Conservation (phyloP, 2,888 invertebrate species). For the Drosophila antonietae region DNA sequence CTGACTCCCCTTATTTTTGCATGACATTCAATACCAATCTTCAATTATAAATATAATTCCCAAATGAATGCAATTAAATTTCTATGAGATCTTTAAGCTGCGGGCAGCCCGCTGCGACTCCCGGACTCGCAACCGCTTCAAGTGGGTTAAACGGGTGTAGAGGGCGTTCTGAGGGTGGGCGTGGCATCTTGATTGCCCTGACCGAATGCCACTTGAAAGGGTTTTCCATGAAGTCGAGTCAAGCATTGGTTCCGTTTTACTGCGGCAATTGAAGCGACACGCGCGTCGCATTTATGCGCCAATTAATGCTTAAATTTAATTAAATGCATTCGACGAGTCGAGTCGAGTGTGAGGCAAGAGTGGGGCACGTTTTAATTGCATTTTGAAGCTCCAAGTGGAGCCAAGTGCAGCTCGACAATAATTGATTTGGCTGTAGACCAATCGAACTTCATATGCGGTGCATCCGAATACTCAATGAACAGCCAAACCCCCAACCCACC, state of each 20-base stretch:
- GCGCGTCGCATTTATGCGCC: conserved; percentile 68
- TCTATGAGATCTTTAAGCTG: conserved; percentile 56
- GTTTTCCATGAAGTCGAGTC: conserved; percentile 32
- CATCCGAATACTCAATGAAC: neutral
- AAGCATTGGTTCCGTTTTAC: conserved; percentile 9
- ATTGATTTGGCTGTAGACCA: conserved; percentile 52
- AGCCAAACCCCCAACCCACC: no score
- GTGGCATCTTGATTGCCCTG: conserved; percentile 46
- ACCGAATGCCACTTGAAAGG: conserved; percentile 70
- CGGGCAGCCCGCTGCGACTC: conserved; percentile 52
- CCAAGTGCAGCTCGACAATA: conserved; percentile 34
- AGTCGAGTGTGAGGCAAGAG: conserved; percentile 6
- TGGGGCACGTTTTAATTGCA: conserved; percentile 46
- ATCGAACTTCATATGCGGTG: conserved; percentile 1
- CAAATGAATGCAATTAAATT: conserved; percentile 64
- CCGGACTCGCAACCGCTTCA: neutral
- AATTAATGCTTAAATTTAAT: conserved; percentile 79
- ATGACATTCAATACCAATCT: conserved; percentile 42
- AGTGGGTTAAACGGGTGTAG: neutral
- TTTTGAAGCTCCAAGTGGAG: conserved; percentile 38
- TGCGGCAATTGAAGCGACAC: conserved; percentile 74
- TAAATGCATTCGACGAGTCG: conserved; percentile 62
- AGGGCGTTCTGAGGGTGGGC: conserved; percentile 3
- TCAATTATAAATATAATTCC: conserved; percentile 44
- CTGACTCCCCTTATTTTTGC: conserved; percentile 1